Evolutionary conservation across 2,888 invertebrate species (phyloP), one percentile per base, ranked within the genome.

Genomic region (Diplolepis rosae): DNA sequence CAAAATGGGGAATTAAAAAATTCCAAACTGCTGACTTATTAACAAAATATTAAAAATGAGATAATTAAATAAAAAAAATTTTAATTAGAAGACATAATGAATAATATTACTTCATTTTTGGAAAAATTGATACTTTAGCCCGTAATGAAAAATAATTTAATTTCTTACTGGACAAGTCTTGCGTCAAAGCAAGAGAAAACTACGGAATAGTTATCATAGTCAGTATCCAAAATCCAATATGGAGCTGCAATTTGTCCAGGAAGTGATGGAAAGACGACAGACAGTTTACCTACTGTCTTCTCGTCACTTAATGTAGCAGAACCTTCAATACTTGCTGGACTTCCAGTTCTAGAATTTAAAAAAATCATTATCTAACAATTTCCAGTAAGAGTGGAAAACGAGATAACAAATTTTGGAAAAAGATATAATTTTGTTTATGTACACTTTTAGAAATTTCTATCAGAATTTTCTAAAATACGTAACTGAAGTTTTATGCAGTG

Each of bases 161-260:
- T 28, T 39, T 75, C 74, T 78, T 78, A 88, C 88, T 92, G 91
- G 71, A 92, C 87, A 15, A 92, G 78, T 65, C 91, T 91, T 67
- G 92, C 84, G 76, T 92, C 90, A 1, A 82, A 84, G 80, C 94
- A 94, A 28, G 92, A 91, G 90, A 93, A 94, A 3, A 93, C 91
- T 0, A 93, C 90, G 0, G 93, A 88, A 77, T 91, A 94, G 32
- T 88, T 89, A 0, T 87, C 87, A 82, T 94, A 94, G 83, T 94
- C 93, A 0, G 93, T 93, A 30, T 90, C 91, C 13, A 94, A 80
- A 0, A 94, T 88, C 92, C 93, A 93, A 81, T 93, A 93, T 0
- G 92, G 90, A 1, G 90, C 90, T 28, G 91, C 90, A 45, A 90
- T 87, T 32, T 89, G 84, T 32, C 91, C 90, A 88, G 93, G 93